Evolutionary conservation across 2,797 vertebrate genomes (phyloP), one percentile per base, ranked within the genome.

Genomic region (Pantherophis alleghaniensis): DNA sequence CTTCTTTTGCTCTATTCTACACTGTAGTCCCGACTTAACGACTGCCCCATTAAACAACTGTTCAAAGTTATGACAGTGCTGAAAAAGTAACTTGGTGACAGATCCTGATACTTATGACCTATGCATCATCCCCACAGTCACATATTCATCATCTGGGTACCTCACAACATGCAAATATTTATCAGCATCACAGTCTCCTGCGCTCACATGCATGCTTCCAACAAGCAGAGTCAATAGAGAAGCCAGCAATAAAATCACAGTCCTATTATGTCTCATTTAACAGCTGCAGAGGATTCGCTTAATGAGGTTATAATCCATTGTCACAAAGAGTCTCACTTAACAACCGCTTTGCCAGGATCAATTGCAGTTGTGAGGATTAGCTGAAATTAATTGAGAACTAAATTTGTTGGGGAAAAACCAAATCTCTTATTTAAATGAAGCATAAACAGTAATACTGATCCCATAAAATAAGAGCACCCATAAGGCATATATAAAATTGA

Each of bases 401-500:
- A 0, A 0, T 74, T 74, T 74, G 16, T 74, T 7, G 7, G 32
- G 69, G 32, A 74, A 16, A 16, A 74, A 37, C 13, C 63, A 69
- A 37, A 74, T 51, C 60, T 89, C 7, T 60, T 89, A 26, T 13
- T 89, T 26, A 63, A 89, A 89, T 89, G 42, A 60, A 51, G 47
- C 26, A 47, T 60, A 61, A 89, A n/a, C 26, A 51, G 37, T 89
- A 61, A 47, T 10, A 89, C 42, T n/a, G 24, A 51, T 47, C 1
- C 37, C 53, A 32, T 9, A 18, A n/a, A 90, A 90, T n/a, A n/a
- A 47, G 14, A 20, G 16, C 37, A 91, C 51, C 32, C 9, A 86
- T 91, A 2, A 74, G 26, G 57, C 56, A 86, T 57, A 57, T 86
- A 90, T 90, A 86, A 61, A 94, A 93, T 53, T 91, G 95, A 87